phyloP scores from a whole-genome alignment of 2,113 vertebrate genomes.

The Takifugu flavidus region DNA sequence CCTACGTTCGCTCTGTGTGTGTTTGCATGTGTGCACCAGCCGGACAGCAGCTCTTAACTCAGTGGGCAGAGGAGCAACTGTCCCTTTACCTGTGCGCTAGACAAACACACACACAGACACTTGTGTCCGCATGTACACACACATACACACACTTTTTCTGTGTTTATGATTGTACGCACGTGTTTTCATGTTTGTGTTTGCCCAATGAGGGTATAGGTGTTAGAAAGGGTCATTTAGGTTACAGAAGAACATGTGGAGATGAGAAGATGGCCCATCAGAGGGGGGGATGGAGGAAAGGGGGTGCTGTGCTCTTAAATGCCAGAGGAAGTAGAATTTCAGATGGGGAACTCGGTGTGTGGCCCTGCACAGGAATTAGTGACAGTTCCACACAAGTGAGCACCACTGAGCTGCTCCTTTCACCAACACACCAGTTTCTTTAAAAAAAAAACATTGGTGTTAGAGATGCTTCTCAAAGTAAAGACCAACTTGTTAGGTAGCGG shows the following conservation, averaged over 20 bases:
- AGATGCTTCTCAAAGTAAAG: constrained; percentile 41
- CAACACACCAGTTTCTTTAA: constrained; percentile 61
- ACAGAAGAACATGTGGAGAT: constrained; percentile 31
- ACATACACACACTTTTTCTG: neutral
- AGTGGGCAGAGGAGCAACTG: constrained; percentile 34
- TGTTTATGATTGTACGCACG: constrained; percentile 1
- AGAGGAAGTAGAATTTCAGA: constrained; percentile 74
- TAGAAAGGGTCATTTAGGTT: constrained; percentile 29
- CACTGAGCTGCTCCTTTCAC: constrained; percentile 56
- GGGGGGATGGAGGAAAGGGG: constrained; percentile 38
- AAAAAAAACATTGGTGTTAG: constrained; percentile 23
- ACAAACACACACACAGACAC: constrained; percentile 24
- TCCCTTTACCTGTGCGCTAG: constrained; percentile 44
- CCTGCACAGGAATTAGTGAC: constrained; percentile 66
- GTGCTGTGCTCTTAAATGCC: constrained; percentile 66
- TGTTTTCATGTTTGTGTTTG: constrained; percentile 9
- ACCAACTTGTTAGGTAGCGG: constrained; percentile 28
- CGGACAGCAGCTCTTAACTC: constrained; percentile 53
- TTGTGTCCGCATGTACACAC: constrained; percentile 1
- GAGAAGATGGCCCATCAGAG: constrained; percentile 47
- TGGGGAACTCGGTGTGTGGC: constrained; percentile 73
- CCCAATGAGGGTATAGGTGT: neutral
- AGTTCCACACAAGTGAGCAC: constrained; percentile 42
- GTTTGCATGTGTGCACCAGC: constrained; percentile 34
- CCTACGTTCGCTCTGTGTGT: constrained; percentile 37